Evolutionary conservation across 2,797 vertebrate genomes (phyloP), one percentile per base, ranked within the genome.

Genomic region (Ammospiza maritima): DNA sequence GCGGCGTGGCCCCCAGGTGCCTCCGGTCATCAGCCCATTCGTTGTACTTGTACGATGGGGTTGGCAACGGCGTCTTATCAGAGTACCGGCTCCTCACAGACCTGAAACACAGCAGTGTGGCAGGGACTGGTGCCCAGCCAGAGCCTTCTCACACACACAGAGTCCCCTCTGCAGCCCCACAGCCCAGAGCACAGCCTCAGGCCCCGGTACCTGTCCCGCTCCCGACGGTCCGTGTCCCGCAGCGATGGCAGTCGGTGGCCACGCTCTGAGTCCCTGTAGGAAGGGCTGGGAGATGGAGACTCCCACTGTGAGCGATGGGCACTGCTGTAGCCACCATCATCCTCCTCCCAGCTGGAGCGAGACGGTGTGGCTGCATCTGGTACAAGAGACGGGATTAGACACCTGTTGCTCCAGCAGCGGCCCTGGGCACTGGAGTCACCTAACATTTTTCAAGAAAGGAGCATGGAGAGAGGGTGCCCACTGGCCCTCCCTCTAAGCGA

Each of bases 1-100:
- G 99, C 1, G 99, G 99, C 0, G 99, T 99, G 23, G 99, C 98
- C 8, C 99, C 99, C 74, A 99, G 95, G 93, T 99, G 99, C 77
- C 97, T 98, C 77, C 99, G 98, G 95, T 99, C 99, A n/a, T 99
- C 99, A 19, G 99, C 99, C 99, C 99, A 99, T 58, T 99, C 99
- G 0, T 99, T 99, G 96, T 99, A 99, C 91, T 99, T 99, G 96
- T 99, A 99, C 0, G 99, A 99, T 0, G 99, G 99, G 3, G 99
- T 99, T 5, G 99, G 99, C 78, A 99, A 93, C 0, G 99, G 99
- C 0, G 99, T 99, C 94, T 99, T 99, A 1, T 99, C 99, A 0
- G 97, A 96, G 94, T 99, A 99, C 34, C 97, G 98, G 88, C 98
- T 98, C 97, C 98, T 98, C 76, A 98, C 96, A 87, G 99, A 99